Percentiles rank a stretch among this genome's conserved stretches.
Evolutionary conservation across 2,797 vertebrate species (phyloP).

Genomic region (Antennarius maculatus): DNA sequence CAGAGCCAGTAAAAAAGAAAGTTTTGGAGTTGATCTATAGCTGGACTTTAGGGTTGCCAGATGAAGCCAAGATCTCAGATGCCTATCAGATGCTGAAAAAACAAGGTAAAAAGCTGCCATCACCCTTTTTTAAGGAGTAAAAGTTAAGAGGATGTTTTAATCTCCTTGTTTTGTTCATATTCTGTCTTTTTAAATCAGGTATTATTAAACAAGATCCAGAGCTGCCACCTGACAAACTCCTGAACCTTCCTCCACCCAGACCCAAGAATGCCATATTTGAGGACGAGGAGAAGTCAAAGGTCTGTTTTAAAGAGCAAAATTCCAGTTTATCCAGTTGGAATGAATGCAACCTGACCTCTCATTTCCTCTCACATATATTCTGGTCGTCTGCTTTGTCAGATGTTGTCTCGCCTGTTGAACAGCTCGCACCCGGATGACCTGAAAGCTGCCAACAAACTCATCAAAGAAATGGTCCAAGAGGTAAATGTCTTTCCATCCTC

Average conservation of each 20-base stretch:
- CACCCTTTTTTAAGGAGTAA: neutral
- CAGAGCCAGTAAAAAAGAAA: slow-evolving; percentile 95
- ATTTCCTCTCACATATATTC: neutral
- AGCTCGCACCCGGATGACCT: slow-evolving; percentile 96
- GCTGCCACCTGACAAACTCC: slow-evolving; percentile 87
- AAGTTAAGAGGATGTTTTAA: neutral
- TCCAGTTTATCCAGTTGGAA: accelerated
- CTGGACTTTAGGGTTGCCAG: slow-evolving; percentile 92
- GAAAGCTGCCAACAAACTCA: slow-evolving; percentile 97
- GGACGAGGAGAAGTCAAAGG: slow-evolving; percentile 98
- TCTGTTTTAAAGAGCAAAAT: neutral
- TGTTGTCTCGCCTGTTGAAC: slow-evolving; percentile 93
- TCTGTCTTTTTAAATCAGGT: slow-evolving; percentile 76
- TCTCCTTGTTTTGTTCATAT: slow-evolving; percentile 17
- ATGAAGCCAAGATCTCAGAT: slow-evolving; percentile 92
- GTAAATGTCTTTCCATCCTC: slow-evolving; percentile 66
- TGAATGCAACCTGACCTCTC: neutral
- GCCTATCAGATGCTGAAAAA: slow-evolving; percentile 99
- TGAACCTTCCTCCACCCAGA: slow-evolving; percentile 88
- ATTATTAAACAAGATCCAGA: slow-evolving; percentile 95
- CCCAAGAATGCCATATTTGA: slow-evolving; percentile 97
- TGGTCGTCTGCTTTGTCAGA: slow-evolving; percentile 74
- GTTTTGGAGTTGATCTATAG: slow-evolving; percentile 95
- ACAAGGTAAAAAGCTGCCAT: slow-evolving; percentile 82
- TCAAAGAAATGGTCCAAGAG: slow-evolving; percentile 99